Evolutionary conservation across 2,797 vertebrate genomes (phyloP), one percentile per base, ranked within the genome.

Genomic region (Knipowitschia caucasica): DNA sequence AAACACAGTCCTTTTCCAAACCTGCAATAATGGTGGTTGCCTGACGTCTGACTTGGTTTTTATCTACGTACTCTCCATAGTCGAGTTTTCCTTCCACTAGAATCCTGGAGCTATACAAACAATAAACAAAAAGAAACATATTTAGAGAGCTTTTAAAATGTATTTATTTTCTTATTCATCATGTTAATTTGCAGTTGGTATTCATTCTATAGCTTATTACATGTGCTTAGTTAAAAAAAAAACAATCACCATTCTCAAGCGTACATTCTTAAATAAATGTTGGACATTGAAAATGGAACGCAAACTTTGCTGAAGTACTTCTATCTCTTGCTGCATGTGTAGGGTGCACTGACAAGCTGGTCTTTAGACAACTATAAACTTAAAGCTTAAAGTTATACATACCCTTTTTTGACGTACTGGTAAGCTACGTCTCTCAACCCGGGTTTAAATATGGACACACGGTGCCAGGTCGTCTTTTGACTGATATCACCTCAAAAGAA

Each of bases 401-500:
- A 98, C 97, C 97, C 97, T 64, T 94, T 99, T 84, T 93, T 98
- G 75, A 99, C 86, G 59, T 95, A 94, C 63, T 96, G 92, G 82
- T 98, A 99, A 0, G 97, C 95, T 53, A 99, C 86, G 11, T 99
- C 96, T 61, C 97, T 91, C 59, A 99, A 88, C 30, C 97, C 97
- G 0, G 97, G 97, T 50, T 96, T 94, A 80, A 99, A 99, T 36
- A 99, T 89, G 0, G 97, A 99, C 60, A 99, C 83, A 2, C 97
- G 92, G 77, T 99, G 97, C 96, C 97, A 98, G 0, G 95, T 96
- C 0, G 97, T 99, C 89, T 98, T 99, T 73, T 99, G 97, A 63
- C 92, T 98, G 76, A 99, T 69, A 64, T 99, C 97, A 26, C 93
- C 95, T 96, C 67, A 3, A 61, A 31, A 35, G 56, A 29, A 29